A percentile compares a stretch with the other conserved stretches of the same genome.
Conservation (phyloP, 37 sponge, comb jelly and placozoan species). For the Agelas oroides region DNA sequence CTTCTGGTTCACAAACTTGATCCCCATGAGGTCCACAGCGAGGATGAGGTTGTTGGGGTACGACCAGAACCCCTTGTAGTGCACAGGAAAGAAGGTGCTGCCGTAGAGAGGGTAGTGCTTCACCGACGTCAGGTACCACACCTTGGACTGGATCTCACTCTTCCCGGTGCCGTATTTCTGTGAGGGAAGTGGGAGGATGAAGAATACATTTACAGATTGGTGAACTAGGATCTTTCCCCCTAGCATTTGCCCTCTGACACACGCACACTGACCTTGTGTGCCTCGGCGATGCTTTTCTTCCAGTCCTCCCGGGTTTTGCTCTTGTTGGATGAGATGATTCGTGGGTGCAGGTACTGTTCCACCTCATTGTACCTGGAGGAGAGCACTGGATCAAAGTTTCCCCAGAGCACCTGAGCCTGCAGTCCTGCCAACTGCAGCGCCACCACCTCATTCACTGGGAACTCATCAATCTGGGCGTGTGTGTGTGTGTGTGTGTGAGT, state of each 20-base stretch:
- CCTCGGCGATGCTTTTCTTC: slow-evolving; percentile 81
- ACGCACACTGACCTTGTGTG: slow-evolving; percentile 73
- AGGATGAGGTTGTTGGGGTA: slow-evolving; percentile 87
- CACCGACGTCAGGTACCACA: slow-evolving; percentile 96
- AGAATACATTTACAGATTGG: background rate
- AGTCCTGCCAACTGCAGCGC: slow-evolving; percentile 94
- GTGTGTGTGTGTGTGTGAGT: background rate
- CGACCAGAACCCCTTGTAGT: slow-evolving; percentile 98
- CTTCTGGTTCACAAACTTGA: slow-evolving; percentile 88
- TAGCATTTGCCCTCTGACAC: background rate
- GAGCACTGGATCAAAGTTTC: slow-evolving; percentile 58
- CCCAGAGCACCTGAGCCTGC: slow-evolving; percentile 91
- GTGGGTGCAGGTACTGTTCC: slow-evolving; percentile 61
- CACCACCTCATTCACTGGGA: slow-evolving; percentile 90
- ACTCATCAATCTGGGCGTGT: slow-evolving; percentile 84
- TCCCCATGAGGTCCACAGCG: slow-evolving; percentile 77
- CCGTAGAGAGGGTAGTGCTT: slow-evolving; percentile 96
- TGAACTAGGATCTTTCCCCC: background rate
- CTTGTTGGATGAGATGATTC: slow-evolving; percentile 66
- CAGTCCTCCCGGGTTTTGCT: slow-evolving; percentile 72
- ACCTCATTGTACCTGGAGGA: slow-evolving; percentile 76
- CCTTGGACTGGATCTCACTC: slow-evolving; percentile 92
- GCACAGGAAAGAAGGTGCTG: slow-evolving; percentile 81
- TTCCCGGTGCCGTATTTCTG: slow-evolving; percentile 93
- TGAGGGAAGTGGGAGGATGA: too few species aligned